phyloP scores from a whole-genome alignment of 2,113 vertebrate genomes.

The Asarcornis scutulata region DNA sequence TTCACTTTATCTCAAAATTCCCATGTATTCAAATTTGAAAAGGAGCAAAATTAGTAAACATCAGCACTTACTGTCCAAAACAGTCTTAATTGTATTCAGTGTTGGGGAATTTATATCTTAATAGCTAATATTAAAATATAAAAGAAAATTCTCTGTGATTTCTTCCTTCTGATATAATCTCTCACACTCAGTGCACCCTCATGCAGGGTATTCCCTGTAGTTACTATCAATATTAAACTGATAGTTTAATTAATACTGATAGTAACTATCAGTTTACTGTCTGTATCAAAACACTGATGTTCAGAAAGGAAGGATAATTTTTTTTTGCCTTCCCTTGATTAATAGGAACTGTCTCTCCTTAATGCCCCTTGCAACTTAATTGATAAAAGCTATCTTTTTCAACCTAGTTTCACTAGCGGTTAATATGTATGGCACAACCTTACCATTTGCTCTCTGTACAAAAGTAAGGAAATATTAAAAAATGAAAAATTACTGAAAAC shows the following conservation, averaged over 20 bases:
- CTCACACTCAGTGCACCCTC: accelerated
- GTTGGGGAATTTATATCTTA: background rate
- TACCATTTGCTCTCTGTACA: background rate
- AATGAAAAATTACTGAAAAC: constrained; percentile 45
- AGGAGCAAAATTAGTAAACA: background rate
- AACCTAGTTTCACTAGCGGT: background rate
- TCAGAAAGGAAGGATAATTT: background rate
- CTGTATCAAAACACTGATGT: background rate
- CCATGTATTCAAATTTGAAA: background rate
- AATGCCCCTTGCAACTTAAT: background rate
- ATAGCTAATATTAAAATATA: background rate
- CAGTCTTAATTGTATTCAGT: background rate
- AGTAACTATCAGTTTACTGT: background rate
- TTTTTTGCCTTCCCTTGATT: background rate
- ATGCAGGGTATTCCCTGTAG: no score
- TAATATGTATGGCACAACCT: constrained; percentile 20
- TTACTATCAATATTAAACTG: no score
- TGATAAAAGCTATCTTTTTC: background rate
- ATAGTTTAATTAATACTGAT: no score
- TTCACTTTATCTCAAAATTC: background rate
- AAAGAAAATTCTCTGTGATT: background rate
- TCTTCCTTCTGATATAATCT: background rate
- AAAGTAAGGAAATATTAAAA: constrained; percentile 17
- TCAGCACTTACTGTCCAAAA: background rate
- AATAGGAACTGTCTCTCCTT: background rate